Base-by-base conservation (phyloP, 2,797 vertebrate genomes). In the Synanceia verrucosa region DNA sequence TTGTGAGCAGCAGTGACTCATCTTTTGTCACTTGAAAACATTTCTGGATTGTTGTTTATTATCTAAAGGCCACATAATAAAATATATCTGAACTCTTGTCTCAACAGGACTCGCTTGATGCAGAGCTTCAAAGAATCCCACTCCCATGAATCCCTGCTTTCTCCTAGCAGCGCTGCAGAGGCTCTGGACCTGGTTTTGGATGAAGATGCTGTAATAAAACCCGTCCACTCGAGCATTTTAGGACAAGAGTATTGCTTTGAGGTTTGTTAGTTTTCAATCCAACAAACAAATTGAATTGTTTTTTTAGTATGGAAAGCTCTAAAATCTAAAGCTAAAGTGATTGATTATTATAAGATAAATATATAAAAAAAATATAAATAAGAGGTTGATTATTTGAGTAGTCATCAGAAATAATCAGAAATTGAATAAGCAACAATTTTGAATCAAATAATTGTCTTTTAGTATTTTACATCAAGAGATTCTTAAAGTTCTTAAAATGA, bases 121-220 rank as follows among this genome's bases (percentile, higher is more conserved):
- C 96, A 98, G 91, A 97, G 96, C 85, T 97, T 98, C 86, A 98
- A 98, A 92, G 97, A 98, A 92, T 98, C 97, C 0, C 97, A 98
- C 85, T 98, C 97, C 67, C 97, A 98, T 9, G 97, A 98, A 94
- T 98, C 97, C 64, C 86, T 98, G 86, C 95, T 98, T 65, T 98
- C 97, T 82, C 97, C 97, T 5, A 97, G 96, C 92, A 98, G 96
- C 33, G 97, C 97, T 0, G 97, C 97, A 0, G 97, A 98, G 76
- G 97, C 97, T 52, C 89, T 98, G 93, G 97, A 98, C 91, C 93
- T 98, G 76, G 96, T 97, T 85, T 87, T 98, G 93, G 97, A 98
- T 62, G 97, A 98, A 86, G 97, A 98, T n/a, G 97, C 97, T 81
- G 91, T 98, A 85, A 96, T 98, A 90, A 98, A 98, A 75, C 96